Conservation (phyloP, 2,888 invertebrate species). For the Agrotis puta region DNA sequence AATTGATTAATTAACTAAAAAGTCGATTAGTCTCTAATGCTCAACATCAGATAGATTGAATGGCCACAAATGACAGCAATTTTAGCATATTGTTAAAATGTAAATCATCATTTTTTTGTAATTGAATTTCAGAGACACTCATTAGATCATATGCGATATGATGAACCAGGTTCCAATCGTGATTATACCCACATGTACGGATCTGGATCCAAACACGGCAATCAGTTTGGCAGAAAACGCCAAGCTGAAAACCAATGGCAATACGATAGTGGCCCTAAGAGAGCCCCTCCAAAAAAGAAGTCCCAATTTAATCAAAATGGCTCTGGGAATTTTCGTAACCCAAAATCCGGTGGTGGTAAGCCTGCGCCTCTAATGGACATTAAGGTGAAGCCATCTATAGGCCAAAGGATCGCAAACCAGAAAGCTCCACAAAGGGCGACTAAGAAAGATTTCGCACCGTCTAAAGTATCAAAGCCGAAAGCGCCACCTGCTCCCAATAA, state of each 20-base stretch:
- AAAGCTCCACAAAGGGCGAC: constrained; percentile 35
- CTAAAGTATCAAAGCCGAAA: constrained; percentile 72
- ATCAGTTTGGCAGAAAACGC: constrained; percentile 72
- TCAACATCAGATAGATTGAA: constrained; percentile 34
- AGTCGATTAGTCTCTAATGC: constrained; percentile 27
- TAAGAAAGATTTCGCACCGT: constrained; percentile 68
- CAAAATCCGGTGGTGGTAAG: not conserved
- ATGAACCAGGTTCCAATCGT: constrained; percentile 61
- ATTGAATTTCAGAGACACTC: constrained; percentile 80
- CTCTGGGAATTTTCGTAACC: constrained; percentile 46
- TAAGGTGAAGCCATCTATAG: constrained; percentile 59
- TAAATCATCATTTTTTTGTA: constrained; percentile 63
- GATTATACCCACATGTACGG: constrained; percentile 72
- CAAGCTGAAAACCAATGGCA: constrained; percentile 69
- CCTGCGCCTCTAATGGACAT: constrained; percentile 50
- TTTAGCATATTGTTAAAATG: constrained; percentile 50
- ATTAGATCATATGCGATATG: constrained; percentile 63
- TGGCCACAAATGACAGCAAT: constrained; percentile 17
- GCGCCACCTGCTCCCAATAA: constrained; percentile 64
- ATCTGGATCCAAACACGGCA: constrained; percentile 57
- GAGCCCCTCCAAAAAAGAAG: constrained; percentile 61
- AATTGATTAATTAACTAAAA: constrained; percentile 35
- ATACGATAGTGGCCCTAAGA: constrained; percentile 68
- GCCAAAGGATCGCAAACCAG: constrained; percentile 58
- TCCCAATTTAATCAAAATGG: constrained; percentile 48